Conservation (phyloP, 2,888 invertebrate genomes). For the Campaea margaritaria region DNA sequence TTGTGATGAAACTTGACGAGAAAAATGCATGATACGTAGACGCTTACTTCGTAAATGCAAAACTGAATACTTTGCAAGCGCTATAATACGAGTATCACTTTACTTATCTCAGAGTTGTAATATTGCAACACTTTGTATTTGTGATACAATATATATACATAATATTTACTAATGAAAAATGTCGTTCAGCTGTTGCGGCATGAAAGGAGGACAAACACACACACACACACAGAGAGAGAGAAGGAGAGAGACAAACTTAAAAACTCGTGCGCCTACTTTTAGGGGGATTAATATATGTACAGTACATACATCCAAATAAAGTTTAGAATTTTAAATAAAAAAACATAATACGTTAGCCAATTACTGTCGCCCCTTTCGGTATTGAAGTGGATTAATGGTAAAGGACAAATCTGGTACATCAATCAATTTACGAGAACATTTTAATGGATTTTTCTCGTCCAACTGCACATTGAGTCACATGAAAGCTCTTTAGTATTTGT, state of each 20-base stretch:
- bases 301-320: too few species aligned
- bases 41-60: conserved; percentile 3
- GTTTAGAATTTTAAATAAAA: too few species aligned
- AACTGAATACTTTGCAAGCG: background rate
- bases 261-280: too few species aligned
- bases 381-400: background rate
- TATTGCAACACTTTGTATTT: too few species aligned
- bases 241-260: too few species aligned
- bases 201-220: too few species aligned
- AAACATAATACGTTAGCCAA: too few species aligned
- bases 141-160: background rate
- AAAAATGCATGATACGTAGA: conserved; percentile 25
- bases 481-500: background rate
- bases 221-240: too few species aligned
- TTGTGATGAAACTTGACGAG: conserved; percentile 25
- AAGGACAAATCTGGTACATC: conserved; percentile 3
- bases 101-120: too few species aligned
- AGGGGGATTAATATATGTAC: too few species aligned
- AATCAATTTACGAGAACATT: conserved; percentile 8
- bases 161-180: too few species aligned
- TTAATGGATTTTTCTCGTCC: conserved; percentile 14
- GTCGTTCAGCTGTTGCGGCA: too few species aligned
- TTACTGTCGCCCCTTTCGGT: background rate
- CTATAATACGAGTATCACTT: background rate
- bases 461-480: conserved; percentile 6